Base-by-base conservation (phyloP, 2,888 invertebrate genomes). In the Fragum fragum region DNA sequence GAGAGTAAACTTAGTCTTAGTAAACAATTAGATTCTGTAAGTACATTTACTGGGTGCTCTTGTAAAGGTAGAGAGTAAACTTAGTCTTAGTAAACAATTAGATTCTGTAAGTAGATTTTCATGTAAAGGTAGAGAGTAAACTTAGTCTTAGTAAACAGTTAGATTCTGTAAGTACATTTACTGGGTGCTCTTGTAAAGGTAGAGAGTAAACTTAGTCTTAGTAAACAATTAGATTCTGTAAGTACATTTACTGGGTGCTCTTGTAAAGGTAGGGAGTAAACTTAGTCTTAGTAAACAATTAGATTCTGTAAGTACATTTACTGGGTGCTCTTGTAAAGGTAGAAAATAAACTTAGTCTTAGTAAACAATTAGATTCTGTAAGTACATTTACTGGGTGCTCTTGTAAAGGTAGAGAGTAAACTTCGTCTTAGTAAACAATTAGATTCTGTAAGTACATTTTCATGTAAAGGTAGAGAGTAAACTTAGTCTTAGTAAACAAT, bases 181-280 rank as follows among this genome's bases (percentile, higher is more conserved):
- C 96, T n/a, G n/a, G n/a, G n/a, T 85, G 96, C 96, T 1, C 95
- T 95, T 79, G 96, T 96, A 89, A 92, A 96, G 81, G 95, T 96
- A 75, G 95, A 95, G 66, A 95, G 95, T 88, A 96, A 95, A 89
- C 95, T 96, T n/a, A 94, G 94, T 59, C 93, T 96, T 6, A 88
- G 95, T 95, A 96, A 94, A 96, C 95, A 94, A 77, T 91, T 95
- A 36, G 94, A 94, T 57, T 57, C 57, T 57, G 23, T 57, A 57
- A 23, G 52, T 7, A 52, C n/a, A n/a, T n/a, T n/a, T n/a, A n/a
- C 96, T n/a, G n/a, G n/a, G 74, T 76, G 87, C 68, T 94, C 94
- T 69, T 59, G 76, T 6, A 36, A 36, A 6, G 32, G 32, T 36
- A 9, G 32, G 9, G 32, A 36, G 32, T 36, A 36, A 36, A 36